Percentiles rank a stretch among this genome's conserved stretches.
Conservation (phyloP, 2,797 vertebrate species). For the Gymnothorax reevesii region DNA sequence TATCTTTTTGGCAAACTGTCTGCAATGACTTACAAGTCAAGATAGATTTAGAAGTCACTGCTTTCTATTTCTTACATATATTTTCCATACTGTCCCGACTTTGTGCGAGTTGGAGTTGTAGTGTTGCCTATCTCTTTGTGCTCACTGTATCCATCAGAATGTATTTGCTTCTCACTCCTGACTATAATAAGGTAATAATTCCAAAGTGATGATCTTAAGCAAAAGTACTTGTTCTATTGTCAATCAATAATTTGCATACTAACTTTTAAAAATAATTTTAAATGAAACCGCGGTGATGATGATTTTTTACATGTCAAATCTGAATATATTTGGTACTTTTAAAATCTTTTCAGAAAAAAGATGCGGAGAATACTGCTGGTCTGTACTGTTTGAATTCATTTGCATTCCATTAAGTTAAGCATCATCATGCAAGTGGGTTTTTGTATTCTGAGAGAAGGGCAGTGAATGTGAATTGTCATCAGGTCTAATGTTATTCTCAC, state of each 20-base stretch:
- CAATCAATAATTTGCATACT: no score
- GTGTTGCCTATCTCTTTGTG: not conserved
- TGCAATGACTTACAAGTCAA: no score
- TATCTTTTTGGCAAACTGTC: no score
- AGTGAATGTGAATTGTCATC: constrained; percentile 5
- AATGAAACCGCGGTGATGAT: not conserved
- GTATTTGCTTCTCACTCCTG: no score
- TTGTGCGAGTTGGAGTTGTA: not conserved
- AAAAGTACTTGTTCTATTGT: no score
- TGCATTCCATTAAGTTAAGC: constrained; percentile 14
- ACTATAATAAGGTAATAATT: not conserved
- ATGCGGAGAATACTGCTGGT: not conserved
- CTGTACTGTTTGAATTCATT: not conserved
- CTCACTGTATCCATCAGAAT: not conserved
- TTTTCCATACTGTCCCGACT: not conserved
- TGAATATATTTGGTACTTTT: not conserved
- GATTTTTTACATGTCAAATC: not conserved
- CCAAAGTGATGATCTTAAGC: no score
- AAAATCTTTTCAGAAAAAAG: not conserved
- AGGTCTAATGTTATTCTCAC: constrained; percentile 2
- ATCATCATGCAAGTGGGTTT: constrained; percentile 32
- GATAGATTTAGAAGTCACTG: no score
- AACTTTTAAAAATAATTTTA: not conserved
- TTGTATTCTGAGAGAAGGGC: constrained; percentile 7
- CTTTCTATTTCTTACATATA: not conserved